phyloP scores from a whole-genome alignment of 1,140 invertebrate species.

The Saccostrea cuccullata region DNA sequence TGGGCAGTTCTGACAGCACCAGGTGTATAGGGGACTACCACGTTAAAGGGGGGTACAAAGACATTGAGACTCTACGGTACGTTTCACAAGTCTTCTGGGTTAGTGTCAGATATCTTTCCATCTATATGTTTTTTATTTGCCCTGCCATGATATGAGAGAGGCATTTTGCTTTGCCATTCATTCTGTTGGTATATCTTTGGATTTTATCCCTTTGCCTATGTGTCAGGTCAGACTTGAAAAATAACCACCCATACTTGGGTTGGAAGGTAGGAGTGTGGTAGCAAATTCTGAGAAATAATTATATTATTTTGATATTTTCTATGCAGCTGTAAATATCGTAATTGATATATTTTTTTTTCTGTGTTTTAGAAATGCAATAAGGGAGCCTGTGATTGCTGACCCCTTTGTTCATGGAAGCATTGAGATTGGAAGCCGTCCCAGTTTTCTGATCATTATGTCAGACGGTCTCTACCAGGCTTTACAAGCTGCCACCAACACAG shows the following conservation, averaged over 20 bases:
- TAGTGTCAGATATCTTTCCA: neutral
- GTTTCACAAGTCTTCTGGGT: neutral
- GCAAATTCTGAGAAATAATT: too few relatives aligned
- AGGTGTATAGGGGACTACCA: conserved; percentile 93
- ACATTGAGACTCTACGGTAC: conserved; percentile 84
- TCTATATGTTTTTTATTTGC: too few relatives aligned
- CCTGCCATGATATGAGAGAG: too few relatives aligned
- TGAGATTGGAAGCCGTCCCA: conserved; percentile 86
- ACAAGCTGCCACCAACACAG: conserved; percentile 87
- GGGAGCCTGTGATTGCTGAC: conserved; percentile 90
- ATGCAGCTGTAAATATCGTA: too few relatives aligned
- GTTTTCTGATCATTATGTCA: conserved; percentile 92
- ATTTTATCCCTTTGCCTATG: too few relatives aligned
- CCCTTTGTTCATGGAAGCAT: conserved; percentile 89
- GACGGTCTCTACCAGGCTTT: conserved; percentile 90
- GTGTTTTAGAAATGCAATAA: conserved; percentile 80
- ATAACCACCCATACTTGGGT: too few relatives aligned
- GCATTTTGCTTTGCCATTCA: too few relatives aligned
- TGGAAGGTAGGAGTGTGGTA: too few relatives aligned
- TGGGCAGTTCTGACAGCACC: conserved; percentile 81
- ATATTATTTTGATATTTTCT: too few relatives aligned
- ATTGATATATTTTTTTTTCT: too few relatives aligned
- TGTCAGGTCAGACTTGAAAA: too few relatives aligned
- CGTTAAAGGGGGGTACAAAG: conserved; percentile 91
- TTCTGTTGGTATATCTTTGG: too few relatives aligned